These are phyloP conservation scores for Cottus gobio DNA, from an alignment of 2,113 vertebrate genomes.

Conservation along the genomic window DNA sequence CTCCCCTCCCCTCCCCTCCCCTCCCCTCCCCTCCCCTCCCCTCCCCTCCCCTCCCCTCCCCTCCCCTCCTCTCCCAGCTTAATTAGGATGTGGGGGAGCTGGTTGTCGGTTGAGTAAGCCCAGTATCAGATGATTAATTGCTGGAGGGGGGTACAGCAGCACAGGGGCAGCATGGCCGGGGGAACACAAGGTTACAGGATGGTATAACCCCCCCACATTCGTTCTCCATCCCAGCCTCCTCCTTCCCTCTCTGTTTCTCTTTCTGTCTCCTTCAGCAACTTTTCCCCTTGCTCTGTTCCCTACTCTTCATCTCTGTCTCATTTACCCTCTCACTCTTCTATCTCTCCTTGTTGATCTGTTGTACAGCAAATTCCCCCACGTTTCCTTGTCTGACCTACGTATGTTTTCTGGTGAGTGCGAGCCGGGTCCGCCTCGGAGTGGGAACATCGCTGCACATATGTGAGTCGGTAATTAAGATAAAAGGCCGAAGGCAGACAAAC, in stretches of 20 bases:
- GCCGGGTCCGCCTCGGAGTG: conserved; percentile 37
- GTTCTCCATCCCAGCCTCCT: conserved; percentile 2
- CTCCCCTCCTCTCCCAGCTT: conserved; percentile 63
- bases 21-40: conserved; percentile 10
- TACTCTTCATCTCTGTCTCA: conserved; percentile 74
- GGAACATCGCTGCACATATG: conserved; percentile 63
- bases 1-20: conserved; percentile 2
- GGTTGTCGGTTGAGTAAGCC: conserved; percentile 82
- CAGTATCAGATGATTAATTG: conserved; percentile 88
- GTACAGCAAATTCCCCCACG: conserved; percentile 61
- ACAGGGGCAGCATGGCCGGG: conserved; percentile 71
- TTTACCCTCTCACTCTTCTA: conserved; percentile 55
- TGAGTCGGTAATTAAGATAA: conserved; percentile 77
- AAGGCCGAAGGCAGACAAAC: conserved; percentile 65
- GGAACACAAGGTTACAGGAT: conserved; percentile 81
- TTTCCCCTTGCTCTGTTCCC: background rate
- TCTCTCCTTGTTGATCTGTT: conserved; percentile 69
- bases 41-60: conserved; percentile 24
- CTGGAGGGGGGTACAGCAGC: conserved; percentile 76
- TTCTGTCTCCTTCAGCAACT: conserved; percentile 13
- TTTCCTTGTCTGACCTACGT: conserved; percentile 64
- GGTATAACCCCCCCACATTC: conserved; percentile 33
- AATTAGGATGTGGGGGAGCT: conserved; percentile 84
- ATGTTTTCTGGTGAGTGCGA: conserved; percentile 40
- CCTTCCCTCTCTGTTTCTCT: conserved; percentile 6